Evolutionary conservation across 1,140 invertebrate genomes (phyloP), one percentile per base, ranked within the genome.

Genomic region (Diuraphis noxia): DNA sequence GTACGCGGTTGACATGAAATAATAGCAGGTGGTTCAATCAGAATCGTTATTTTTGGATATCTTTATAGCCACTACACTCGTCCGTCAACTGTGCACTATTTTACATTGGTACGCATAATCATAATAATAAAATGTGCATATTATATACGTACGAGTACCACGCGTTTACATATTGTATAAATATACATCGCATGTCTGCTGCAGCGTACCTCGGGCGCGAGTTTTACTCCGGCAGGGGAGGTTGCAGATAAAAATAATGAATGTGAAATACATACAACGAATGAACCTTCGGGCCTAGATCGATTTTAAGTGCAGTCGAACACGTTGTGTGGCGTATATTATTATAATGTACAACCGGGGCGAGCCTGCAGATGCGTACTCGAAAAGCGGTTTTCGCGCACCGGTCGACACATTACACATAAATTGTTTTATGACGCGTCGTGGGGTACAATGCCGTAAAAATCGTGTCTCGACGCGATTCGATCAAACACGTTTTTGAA

Each of bases 181-280:
- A 72, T 72, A 72, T 72, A 72, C 30, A 72, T 17, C 56, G 56
- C 30, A 72, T 72, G 56, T 72, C n/a, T 72, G 56, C 43, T 43
- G 43, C 43, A 5, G 43, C 25, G 56, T n/a, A 72, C 56, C 56
- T 5, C 56, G 56, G 56, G 30, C 56, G 56, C 10, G 56, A 72
- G n/a, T 72, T 17, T 72, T 72, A 72, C 30, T 72, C 56, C 56
- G 19, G 46, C 46, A 6, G 56, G n/a, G 56, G 56, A 72, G 56
- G 56, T n/a, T 72, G 56, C 56, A 72, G 56, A 72, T 72, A 72
- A 72, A 72, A 72, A 72, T 72, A 72, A 72, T 72, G 56, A 72
- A n/a, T 17, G 56, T 4, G 56, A n/a, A 72, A 72, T 17, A 17
- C 30, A 72, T n/a, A 72, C n/a, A 10, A 72, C 56, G 56, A 17